Evolutionary conservation across 2,797 vertebrate genomes (phyloP).

Genomic region (Hypotaenidia okinawae): DNA sequence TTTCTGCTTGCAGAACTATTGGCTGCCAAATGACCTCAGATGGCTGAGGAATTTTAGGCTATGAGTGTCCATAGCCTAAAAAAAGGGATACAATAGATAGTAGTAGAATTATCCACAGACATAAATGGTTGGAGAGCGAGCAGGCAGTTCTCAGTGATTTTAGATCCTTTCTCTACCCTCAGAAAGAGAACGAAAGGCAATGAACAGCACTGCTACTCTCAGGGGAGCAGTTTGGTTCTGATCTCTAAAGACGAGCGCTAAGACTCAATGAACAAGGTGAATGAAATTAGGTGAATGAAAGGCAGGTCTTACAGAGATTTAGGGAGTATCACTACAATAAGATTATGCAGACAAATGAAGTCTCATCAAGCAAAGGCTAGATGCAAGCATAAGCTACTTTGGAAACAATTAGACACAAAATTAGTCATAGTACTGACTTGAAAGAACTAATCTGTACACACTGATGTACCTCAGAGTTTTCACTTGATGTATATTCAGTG

Average conservation of each 20-base stretch:
- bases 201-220: not conserved
- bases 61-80: not conserved
- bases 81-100: not conserved
- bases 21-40: not conserved
- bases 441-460: not conserved
- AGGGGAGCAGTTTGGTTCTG: not conserved
- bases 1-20: not conserved
- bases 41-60: not conserved
- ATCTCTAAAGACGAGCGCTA: not conserved
- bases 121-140: not conserved
- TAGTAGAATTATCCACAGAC: not conserved
- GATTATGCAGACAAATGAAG: not conserved
- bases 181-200: not conserved
- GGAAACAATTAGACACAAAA: not conserved
- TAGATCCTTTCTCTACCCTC: not conserved
- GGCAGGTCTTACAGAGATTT: not conserved
- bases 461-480: not conserved
- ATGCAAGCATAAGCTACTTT: conserved; percentile 6
- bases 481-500: not conserved
- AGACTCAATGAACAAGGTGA: not conserved
- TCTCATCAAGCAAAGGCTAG: not conserved
- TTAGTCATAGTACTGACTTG: not conserved
- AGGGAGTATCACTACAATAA: not conserved
- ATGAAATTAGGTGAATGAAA: conserved; percentile 20
- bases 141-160: not conserved